Conservation (phyloP, 1,140 invertebrate genomes). For the Lutraria rhynchaena region DNA sequence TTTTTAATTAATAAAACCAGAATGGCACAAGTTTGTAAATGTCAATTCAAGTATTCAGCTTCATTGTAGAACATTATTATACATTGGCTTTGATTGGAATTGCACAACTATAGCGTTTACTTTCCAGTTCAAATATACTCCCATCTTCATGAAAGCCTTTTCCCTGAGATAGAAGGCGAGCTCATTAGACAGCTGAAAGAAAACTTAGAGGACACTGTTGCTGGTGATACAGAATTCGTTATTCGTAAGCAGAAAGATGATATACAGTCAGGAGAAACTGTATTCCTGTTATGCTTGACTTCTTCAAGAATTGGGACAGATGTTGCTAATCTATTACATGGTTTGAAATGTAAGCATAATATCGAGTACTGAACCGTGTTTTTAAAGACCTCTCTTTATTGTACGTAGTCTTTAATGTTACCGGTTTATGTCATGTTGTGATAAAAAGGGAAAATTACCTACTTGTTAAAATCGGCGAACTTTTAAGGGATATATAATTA, state of each 20-base stretch:
- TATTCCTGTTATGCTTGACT: constrained; percentile 3
- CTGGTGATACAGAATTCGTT: constrained; percentile 3
- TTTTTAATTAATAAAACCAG: no score
- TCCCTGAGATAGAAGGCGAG: neutral
- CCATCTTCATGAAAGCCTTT: neutral
- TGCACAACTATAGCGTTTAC: no score
- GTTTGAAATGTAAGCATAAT: neutral
- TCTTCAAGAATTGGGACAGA: constrained; percentile 16
- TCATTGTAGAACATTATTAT: no score
- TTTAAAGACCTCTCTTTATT: no score
- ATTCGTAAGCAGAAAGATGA: neutral
- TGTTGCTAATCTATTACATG: constrained; percentile 11
- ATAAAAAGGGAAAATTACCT: neutral
- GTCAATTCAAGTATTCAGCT: no score
- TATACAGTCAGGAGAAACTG: neutral
- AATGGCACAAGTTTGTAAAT: no score
- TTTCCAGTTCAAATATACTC: constrained; percentile 2
- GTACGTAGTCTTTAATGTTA: neutral
- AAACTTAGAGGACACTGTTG: neutral
- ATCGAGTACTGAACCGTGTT: no score
- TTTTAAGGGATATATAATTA: neutral
- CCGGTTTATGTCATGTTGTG: neutral
- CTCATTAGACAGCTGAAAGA: neutral
- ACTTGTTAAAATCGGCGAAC: neutral
- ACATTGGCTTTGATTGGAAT: no score